These are phyloP conservation scores for Lasioglossum vierecki DNA, from an alignment of 2,888 invertebrate species.

Conservation along the genomic window DNA sequence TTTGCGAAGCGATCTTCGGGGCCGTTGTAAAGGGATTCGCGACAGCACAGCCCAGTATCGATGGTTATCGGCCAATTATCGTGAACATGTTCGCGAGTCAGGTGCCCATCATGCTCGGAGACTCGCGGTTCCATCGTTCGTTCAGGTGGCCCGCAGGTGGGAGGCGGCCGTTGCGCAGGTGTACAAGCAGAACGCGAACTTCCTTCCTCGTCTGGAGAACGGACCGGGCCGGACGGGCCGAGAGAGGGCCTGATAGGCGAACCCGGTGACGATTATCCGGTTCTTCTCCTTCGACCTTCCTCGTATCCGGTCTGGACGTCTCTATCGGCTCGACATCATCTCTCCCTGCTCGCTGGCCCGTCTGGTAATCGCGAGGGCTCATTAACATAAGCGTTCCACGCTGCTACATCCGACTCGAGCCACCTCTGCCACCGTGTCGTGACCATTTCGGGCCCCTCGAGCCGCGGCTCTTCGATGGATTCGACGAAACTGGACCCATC, in stretches of 20 bases:
- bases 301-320: slow-evolving; percentile 72
- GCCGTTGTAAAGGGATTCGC: neutral
- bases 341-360: slow-evolving; percentile 67
- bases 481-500: slow-evolving; percentile 10
- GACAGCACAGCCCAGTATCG: slow-evolving; percentile 8
- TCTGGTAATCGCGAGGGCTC: slow-evolving; percentile 69
- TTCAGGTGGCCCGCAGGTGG: slow-evolving; percentile 79
- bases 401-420: slow-evolving; percentile 65
- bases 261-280: slow-evolving; percentile 68
- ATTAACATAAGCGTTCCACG: slow-evolving; percentile 73
- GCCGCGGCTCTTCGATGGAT: neutral
- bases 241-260: slow-evolving; percentile 50
- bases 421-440: slow-evolving; percentile 33
- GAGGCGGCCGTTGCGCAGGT: slow-evolving; percentile 75
- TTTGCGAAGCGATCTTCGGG: neutral
- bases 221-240: neutral
- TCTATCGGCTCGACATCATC: slow-evolving; percentile 71
- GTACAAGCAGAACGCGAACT: slow-evolving; percentile 71
- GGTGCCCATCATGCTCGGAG: slow-evolving; percentile 46
- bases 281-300: slow-evolving; percentile 69
- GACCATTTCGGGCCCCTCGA: slow-evolving; percentile 13
- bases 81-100: slow-evolving; percentile 49
- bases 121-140: slow-evolving; percentile 54
- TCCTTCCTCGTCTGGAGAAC: slow-evolving; percentile 61
- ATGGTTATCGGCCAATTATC: slow-evolving; percentile 36